A percentile compares a stretch with the other conserved stretches of the same genome.
Conservation (phyloP, 2,113 vertebrate species). For the Formicarius rufipectus region DNA sequence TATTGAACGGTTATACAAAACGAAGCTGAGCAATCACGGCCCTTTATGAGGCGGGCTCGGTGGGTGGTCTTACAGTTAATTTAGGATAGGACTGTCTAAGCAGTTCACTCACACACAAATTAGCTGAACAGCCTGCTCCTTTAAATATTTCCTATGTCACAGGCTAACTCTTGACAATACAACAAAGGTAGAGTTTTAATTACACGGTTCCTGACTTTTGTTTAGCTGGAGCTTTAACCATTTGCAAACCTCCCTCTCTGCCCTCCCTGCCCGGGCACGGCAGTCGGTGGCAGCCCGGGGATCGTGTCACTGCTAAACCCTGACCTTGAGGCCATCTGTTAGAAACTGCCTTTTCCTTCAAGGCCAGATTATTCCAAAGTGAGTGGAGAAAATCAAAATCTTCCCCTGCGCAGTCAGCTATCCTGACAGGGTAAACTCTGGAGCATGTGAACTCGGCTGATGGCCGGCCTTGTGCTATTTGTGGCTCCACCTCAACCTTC, state of each 20-base stretch:
- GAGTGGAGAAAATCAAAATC: not conserved
- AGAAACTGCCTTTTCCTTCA: conserved; percentile 36
- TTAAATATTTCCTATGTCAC: conserved; percentile 81
- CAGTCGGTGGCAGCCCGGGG: not conserved
- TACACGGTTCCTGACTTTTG: conserved; percentile 80
- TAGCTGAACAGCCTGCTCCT: conserved; percentile 77
- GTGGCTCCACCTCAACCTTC: not conserved
- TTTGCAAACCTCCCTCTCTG: conserved; percentile 59
- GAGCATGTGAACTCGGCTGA: fast-evolving
- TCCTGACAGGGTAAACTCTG: not conserved
- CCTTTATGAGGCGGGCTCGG: conserved; percentile 75
- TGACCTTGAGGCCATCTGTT: conserved; percentile 66
- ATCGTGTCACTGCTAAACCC: conserved; percentile 59
- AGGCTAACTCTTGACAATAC: conserved; percentile 78
- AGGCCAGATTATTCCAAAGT: not conserved
- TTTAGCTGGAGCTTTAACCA: conserved; percentile 78
- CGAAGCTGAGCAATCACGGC: conserved; percentile 71
- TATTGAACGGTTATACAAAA: conserved; percentile 77
- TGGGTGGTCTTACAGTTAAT: conserved; percentile 83
- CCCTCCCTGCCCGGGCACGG: not conserved
- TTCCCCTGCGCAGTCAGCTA: not conserved
- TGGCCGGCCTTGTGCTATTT: fast-evolving
- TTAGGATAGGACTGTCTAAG: conserved; percentile 76
- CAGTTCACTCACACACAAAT: conserved; percentile 78
- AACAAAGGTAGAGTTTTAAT: conserved; percentile 82